A percentile compares a stretch with the other conserved stretches of the same genome.
phyloP scores from a whole-genome alignment of 2,888 invertebrate genomes.

The Resseliella maxima region DNA sequence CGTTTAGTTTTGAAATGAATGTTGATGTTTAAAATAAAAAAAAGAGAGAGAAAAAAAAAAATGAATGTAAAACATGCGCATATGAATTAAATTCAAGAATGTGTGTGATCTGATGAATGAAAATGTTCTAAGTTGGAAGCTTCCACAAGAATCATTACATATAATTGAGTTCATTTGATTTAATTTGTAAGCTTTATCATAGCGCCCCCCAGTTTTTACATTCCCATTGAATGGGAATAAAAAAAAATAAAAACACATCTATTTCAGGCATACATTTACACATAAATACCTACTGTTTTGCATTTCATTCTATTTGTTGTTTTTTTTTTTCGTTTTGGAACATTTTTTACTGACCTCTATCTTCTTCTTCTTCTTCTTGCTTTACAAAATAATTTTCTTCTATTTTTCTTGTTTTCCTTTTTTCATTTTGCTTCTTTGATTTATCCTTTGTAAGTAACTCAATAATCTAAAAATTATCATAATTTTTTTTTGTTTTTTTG shows the following conservation, averaged over 20 bases:
- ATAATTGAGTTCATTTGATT: background rate
- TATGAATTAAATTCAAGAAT: no score
- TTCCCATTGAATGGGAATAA: background rate
- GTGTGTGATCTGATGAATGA: no score
- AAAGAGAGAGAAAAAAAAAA: background rate
- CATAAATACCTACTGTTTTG: constrained; percentile 3
- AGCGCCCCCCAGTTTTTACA: background rate
- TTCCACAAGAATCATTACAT: constrained; percentile 24
- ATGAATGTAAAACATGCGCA: background rate
- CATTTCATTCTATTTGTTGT: background rate
- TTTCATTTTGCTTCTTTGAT: constrained; percentile 20
- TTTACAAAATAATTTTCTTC: background rate
- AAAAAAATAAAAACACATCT: background rate
- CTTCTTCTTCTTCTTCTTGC: background rate
- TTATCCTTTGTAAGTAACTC: background rate
- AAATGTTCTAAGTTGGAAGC: constrained; percentile 29
- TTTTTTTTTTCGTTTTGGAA: background rate
- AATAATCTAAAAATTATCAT: background rate
- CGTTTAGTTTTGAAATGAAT: background rate
- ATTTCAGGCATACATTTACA: background rate
- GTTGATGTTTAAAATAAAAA: background rate
- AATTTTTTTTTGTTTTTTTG: background rate
- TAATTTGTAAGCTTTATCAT: background rate
- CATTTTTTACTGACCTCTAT: background rate
- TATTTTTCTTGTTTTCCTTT: no score